Evolutionary conservation across 2,888 invertebrate genomes (phyloP).

Genomic region (Glyphotaelius pellucidus): DNA sequence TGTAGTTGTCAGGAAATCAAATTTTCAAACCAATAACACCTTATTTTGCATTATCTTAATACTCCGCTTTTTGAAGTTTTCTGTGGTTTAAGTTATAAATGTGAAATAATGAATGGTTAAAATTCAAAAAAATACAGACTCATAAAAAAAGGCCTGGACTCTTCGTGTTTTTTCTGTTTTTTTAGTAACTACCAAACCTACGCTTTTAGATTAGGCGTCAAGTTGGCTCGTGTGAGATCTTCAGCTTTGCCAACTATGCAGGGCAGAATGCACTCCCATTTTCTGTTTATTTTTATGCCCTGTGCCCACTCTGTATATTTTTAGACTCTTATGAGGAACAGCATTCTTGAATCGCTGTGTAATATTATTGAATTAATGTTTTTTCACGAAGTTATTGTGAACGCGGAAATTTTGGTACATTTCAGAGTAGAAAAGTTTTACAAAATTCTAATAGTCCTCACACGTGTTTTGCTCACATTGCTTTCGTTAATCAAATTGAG

Average conservation of each 20-base stretch:
- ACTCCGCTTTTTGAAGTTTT: too few relatives aligned
- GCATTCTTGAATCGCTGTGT: background rate
- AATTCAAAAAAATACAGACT: background rate
- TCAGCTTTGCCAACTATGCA: background rate
- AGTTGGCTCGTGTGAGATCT: background rate
- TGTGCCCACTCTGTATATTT: background rate
- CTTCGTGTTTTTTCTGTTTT: background rate
- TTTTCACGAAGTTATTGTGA: background rate
- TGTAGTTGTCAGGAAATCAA: too few relatives aligned
- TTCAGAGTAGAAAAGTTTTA: background rate
- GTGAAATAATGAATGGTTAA: background rate
- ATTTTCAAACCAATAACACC: too few relatives aligned
- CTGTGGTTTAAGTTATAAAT: too few relatives aligned
- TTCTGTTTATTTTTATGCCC: background rate
- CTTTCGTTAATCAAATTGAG: too few relatives aligned
- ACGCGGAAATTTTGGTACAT: background rate
- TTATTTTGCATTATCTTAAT: too few relatives aligned
- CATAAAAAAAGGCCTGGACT: background rate
- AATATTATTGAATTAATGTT: background rate
- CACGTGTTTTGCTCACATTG: too few relatives aligned
- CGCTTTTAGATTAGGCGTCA: background rate
- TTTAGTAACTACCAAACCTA: background rate
- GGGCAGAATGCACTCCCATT: background rate
- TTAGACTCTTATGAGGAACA: background rate
- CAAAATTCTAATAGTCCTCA: too few relatives aligned